Evolutionary conservation across 2,797 vertebrate species (phyloP), one percentile per base, ranked within the genome.

Genomic region (Pitangus sulphuratus): DNA sequence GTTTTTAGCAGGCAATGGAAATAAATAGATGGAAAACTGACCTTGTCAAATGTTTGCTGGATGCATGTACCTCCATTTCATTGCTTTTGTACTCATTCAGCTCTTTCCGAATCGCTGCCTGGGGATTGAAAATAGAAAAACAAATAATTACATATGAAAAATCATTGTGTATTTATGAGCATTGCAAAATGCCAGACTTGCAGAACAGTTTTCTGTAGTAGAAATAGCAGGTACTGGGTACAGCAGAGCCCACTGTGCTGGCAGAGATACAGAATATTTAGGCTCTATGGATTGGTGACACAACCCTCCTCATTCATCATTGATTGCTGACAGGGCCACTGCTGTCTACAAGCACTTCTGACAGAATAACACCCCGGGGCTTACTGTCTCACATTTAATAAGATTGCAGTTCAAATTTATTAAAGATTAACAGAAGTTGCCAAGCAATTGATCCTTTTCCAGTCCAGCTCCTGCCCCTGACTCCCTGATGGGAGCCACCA

Each of bases 1-100:
- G 25, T 3, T 53, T 82, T 79, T 80, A 83, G 44, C 18, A 72
- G 35, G 75, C 25, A 88, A 3, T 25, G 15, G 44, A 48, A 53
- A 35, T 42, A n/a, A 78, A 48, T 0, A 56, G 39, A 48, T 82
- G 69, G 57, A 68, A 75, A 28, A 89, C 98, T 94, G 91, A 99
- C 99, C 99, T 99, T 78, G 99, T 99, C 98, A 99, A 98, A 96
- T 99, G 99, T 97, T 99, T 99, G 99, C 99, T 99, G 8, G 99
- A 99, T 22, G 99, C 98, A 35, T 99, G 99, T 57, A 99, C 99
- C 97, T 99, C 99, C 99, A 99, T 99, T 97, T 99, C 99, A 8
- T 99, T 99, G 82, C 99, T 99, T 96, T 99, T 99, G 98, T 99
- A 99, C 93, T 99, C 99, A 21, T 99, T 99, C 92, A 99, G 98